Percentiles rank a stretch among this genome's conserved stretches.
Evolutionary conservation across 92 coral and sea anemone species (phyloP).

Genomic region (Diadumene lineata): DNA sequence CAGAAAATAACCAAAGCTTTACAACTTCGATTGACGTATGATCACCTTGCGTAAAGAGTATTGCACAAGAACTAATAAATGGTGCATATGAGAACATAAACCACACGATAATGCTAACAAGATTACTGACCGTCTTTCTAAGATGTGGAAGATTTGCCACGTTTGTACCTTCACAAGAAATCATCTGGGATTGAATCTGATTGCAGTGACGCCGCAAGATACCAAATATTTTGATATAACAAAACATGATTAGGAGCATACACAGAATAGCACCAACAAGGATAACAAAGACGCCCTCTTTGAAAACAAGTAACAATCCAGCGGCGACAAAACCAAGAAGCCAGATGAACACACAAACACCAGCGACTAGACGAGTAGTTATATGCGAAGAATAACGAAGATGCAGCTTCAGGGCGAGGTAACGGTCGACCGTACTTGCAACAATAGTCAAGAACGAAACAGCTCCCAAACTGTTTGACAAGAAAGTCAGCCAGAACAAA

Average conservation of each 20-base stretch:
- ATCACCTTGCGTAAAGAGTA: neutral
- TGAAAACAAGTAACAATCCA: neutral
- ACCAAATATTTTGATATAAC: neutral
- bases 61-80: neutral
- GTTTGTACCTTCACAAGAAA: too few relatives aligned
- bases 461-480: neutral
- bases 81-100: neutral
- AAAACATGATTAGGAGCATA: neutral
- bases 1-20: neutral
- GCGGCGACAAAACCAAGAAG: neutral
- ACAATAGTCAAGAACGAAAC: neutral
- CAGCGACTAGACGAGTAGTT: neutral
- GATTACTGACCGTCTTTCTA: neutral
- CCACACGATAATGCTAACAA: neutral
- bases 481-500: neutral
- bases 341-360: neutral
- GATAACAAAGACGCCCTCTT: neutral
- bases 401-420: neutral
- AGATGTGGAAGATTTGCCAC: too few relatives aligned
- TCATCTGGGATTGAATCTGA: neutral
- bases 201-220: neutral
- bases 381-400: neutral
- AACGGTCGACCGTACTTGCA: conserved; percentile 7
- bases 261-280: neutral
- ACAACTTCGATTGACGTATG: neutral